Percentiles rank a stretch among this genome's conserved stretches.
Conservation (phyloP, 1,140 invertebrate species). For the Trichonephila inaurata region DNA sequence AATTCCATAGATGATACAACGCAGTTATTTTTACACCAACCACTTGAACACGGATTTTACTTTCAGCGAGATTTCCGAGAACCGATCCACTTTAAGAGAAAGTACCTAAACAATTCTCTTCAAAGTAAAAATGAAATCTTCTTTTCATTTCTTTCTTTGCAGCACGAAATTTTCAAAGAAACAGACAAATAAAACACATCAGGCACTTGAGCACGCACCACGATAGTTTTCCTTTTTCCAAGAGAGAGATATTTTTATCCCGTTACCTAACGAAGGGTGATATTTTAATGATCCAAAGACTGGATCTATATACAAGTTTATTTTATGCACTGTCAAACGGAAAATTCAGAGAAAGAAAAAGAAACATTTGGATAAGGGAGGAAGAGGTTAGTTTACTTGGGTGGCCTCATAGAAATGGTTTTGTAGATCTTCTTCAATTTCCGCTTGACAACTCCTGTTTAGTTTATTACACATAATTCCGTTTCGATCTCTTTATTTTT, state of each 20-base stretch:
- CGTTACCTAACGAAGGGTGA: constrained; percentile 46
- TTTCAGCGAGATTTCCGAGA: background rate
- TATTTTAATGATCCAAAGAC: constrained; percentile 55
- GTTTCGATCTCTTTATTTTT: background rate
- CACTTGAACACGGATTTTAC: constrained; percentile 22
- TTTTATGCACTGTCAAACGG: background rate
- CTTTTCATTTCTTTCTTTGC: constrained; percentile 11
- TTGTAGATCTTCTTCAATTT: background rate
- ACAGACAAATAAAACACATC: constrained; percentile 4
- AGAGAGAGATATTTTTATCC: background rate
- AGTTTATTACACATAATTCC: background rate
- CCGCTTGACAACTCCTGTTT: background rate
- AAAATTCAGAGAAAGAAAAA: background rate
- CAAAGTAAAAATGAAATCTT: constrained; percentile 24
- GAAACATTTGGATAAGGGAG: background rate
- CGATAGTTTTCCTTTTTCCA: constrained; percentile 17
- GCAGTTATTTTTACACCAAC: background rate
- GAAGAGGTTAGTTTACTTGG: background rate
- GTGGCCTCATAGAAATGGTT: background rate
- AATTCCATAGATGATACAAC: background rate
- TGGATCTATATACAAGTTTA: background rate
- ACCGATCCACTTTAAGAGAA: background rate
- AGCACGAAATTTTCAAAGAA: constrained; percentile 11
- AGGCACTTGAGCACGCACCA: constrained; percentile 50
- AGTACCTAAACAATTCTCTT: constrained; percentile 31